Evolutionary conservation across 2,888 invertebrate species (phyloP).

Genomic region (Molorchus minor): DNA sequence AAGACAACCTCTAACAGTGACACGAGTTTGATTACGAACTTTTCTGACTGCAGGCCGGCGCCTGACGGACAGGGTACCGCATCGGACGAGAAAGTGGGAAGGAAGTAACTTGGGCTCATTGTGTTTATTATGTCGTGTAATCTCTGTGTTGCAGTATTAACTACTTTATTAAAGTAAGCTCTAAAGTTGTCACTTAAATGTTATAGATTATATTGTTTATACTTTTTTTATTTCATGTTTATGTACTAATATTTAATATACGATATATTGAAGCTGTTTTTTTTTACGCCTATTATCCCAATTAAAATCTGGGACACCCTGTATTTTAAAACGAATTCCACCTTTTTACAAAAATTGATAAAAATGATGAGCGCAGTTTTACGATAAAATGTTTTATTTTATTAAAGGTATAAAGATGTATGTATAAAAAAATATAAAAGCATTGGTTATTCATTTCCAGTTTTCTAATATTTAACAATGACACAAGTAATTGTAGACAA

Average conservation of each 20-base stretch:
- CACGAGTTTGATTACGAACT: constrained; percentile 45
- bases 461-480: too few species aligned
- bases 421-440: too few species aligned
- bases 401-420: too few species aligned
- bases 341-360: too few species aligned
- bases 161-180: constrained; percentile 1
- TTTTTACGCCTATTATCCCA: too few species aligned
- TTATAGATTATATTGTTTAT: constrained; percentile 5
- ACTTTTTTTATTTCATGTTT: constrained; percentile 1
- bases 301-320: too few species aligned
- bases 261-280: too few species aligned
- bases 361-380: too few species aligned
- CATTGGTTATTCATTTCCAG: too few species aligned
- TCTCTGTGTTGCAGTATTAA: constrained; percentile 2
- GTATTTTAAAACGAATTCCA: too few species aligned
- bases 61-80: constrained; percentile 45
- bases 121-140: neutral
- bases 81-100: constrained; percentile 30
- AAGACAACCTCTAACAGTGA: constrained; percentile 36
- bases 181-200: neutral
- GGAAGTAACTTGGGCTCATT: neutral
- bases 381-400: too few species aligned
- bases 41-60: constrained; percentile 43
- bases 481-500: too few species aligned
- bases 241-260: constrained; percentile 7